These are phyloP conservation scores for Frankliniella intonsa DNA, from an alignment of 2,888 invertebrate species.

Conservation along the genomic window DNA sequence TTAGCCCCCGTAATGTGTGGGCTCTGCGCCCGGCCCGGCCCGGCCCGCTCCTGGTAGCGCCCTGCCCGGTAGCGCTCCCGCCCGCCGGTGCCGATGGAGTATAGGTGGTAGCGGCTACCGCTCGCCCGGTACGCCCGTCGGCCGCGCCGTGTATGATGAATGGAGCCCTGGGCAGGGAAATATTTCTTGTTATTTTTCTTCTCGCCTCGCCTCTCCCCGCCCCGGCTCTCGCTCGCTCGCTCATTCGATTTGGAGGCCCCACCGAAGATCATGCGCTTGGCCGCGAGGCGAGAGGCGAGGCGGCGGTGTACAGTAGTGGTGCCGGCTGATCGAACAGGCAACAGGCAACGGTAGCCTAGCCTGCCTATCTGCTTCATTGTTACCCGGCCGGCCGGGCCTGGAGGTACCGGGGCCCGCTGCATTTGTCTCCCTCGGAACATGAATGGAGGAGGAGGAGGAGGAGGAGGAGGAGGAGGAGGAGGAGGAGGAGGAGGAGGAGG, in stretches of 20 bases:
- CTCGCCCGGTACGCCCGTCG: background rate
- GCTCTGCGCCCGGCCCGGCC: background rate
- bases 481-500: no score
- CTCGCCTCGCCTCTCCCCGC: background rate
- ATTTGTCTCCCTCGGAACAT: constrained; percentile 16
- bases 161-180: background rate
- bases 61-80: background rate
- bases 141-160: background rate
- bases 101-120: no score
- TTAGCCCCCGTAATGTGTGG: background rate
- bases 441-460: background rate
- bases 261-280: background rate
- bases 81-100: background rate
- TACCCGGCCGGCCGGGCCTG: background rate
- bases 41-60: background rate
- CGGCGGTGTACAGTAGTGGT: background rate
- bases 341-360: background rate
- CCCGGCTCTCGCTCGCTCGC: constrained; percentile 18
- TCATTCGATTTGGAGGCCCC: constrained; percentile 21
- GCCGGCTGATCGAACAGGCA: background rate
- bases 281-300: background rate
- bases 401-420: background rate
- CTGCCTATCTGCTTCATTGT: constrained; percentile 16
- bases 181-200: background rate
- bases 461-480: no score